Evolutionary conservation across 2,888 invertebrate species (phyloP).

Genomic region (Lordiphosa andalusiaca): DNA sequence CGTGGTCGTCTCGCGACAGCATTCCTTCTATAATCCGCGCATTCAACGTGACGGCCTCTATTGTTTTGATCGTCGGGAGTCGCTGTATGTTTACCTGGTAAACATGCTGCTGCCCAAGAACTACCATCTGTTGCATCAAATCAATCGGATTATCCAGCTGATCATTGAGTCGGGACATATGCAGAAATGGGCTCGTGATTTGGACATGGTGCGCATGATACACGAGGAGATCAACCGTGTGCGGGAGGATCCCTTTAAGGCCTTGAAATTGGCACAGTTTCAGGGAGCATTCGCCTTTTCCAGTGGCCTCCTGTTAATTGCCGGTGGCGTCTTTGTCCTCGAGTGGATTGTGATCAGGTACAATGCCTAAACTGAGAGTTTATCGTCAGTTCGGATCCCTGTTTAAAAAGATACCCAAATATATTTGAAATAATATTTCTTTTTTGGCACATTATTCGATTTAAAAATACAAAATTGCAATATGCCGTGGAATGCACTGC

Average conservation of each 20-base stretch:
- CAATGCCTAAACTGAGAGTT: conserved; percentile 18
- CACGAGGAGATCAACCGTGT: conserved; percentile 58
- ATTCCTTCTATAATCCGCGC: conserved; percentile 76
- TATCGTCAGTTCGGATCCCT: neutral
- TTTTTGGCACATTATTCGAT: conserved; percentile 72
- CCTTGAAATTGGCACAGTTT: conserved; percentile 66
- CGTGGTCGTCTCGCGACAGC: conserved; percentile 76
- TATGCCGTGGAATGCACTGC: conserved; percentile 65
- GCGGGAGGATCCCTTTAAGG: conserved; percentile 54
- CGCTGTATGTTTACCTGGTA: conserved; percentile 77
- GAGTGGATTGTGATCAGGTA: conserved; percentile 59
- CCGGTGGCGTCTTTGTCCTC: conserved; percentile 46
- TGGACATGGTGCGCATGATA: conserved; percentile 70
- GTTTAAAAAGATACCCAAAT: conserved; percentile 26
- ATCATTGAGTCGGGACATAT: conserved; percentile 79
- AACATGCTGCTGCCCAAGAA: conserved; percentile 77
- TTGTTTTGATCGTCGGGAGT: conserved; percentile 77
- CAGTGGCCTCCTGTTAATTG: conserved; percentile 41
- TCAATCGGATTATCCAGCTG: conserved; percentile 77
- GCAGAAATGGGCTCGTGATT: conserved; percentile 78
- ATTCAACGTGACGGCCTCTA: conserved; percentile 73
- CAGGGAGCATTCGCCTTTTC: conserved; percentile 67
- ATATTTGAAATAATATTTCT: conserved; percentile 52
- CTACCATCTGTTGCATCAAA: conserved; percentile 76
- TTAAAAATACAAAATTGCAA: conserved; percentile 70